These are phyloP conservation scores for Xerus rutilus DNA, from an alignment of 2,797 vertebrate genomes.

Conservation along the genomic window DNA sequence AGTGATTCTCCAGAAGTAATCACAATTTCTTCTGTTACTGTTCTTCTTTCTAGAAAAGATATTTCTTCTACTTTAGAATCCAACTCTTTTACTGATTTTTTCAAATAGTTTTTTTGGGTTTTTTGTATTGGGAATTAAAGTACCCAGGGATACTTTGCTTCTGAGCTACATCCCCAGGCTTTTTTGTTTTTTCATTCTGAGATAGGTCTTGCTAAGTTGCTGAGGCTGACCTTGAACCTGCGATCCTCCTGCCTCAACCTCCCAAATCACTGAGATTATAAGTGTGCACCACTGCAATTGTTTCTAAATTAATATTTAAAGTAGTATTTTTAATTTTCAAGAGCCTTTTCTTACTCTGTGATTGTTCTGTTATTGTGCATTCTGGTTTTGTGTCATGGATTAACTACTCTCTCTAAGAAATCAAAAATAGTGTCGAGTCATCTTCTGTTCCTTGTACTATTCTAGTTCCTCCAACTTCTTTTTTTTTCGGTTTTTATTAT, in stretches of 20 bases:
- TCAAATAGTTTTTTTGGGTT: not conserved
- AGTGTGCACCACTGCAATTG: no score
- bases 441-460: conserved; percentile 15
- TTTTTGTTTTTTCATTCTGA: no score
- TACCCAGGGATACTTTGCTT: no score
- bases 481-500: conserved; percentile 43
- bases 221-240: no score
- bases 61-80: not conserved
- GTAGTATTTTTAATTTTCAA: not conserved
- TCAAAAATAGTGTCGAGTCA: not conserved
- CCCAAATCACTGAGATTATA: no score
- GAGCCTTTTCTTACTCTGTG: not conserved
- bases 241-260: no score
- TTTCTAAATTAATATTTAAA: not conserved
- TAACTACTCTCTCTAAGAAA: not conserved
- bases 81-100: not conserved
- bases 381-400: not conserved
- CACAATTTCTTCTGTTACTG: not conserved
- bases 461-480: not conserved
- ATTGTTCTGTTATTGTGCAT: not conserved
- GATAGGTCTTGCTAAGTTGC: no score
- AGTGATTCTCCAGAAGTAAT: not conserved
- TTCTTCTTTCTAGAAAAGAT: not conserved
- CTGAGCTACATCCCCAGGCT: no score
- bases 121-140: no score